A percentile compares a stretch with the other conserved stretches of the same genome.
Evolutionary conservation across 2,113 vertebrate species (phyloP).

Genomic region (Chauna torquata): DNA sequence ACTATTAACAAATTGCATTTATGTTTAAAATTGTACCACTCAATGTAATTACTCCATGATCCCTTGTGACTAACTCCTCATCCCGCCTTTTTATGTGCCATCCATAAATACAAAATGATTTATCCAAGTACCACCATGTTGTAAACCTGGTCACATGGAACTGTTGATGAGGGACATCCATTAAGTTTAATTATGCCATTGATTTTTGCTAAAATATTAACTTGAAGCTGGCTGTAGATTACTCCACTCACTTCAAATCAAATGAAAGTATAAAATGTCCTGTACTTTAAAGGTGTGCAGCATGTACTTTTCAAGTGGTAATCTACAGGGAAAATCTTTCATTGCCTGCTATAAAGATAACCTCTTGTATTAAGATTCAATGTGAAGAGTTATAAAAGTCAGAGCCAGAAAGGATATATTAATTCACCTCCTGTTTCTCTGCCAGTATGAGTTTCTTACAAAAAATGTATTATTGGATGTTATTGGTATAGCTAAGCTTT

Average conservation of each 20-base stretch:
- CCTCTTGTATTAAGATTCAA: slow-evolving; percentile 24
- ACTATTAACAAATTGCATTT: not conserved
- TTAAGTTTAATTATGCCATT: slow-evolving; percentile 52
- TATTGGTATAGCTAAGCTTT: slow-evolving; percentile 42
- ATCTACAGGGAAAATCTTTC: slow-evolving; percentile 39
- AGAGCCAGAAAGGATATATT: slow-evolving; percentile 54
- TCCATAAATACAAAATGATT: slow-evolving; percentile 44
- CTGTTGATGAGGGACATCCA: not conserved
- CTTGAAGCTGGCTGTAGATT: slow-evolving; percentile 5
- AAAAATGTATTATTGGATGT: slow-evolving; percentile 36
- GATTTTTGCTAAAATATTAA: slow-evolving; percentile 55
- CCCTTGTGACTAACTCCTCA: not conserved
- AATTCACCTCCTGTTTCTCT: slow-evolving; percentile 49
- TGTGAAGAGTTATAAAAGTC: slow-evolving; percentile 44
- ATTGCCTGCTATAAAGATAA: slow-evolving; percentile 58
- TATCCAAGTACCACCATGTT: not conserved
- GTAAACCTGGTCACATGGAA: slow-evolving; percentile 27
- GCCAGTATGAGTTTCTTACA: slow-evolving; percentile 33
- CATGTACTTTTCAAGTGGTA: slow-evolving; percentile 29
- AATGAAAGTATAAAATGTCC: slow-evolving; percentile 26
- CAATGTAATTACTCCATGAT: slow-evolving; percentile 20
- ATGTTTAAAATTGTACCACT: not conserved
- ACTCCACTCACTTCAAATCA: slow-evolving; percentile 28
- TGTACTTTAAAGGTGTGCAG: not conserved
- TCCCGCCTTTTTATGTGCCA: not conserved